Evolutionary conservation across 1,140 invertebrate genomes (phyloP), one percentile per base, ranked within the genome.

Genomic region (Drosophila asahinai): DNA sequence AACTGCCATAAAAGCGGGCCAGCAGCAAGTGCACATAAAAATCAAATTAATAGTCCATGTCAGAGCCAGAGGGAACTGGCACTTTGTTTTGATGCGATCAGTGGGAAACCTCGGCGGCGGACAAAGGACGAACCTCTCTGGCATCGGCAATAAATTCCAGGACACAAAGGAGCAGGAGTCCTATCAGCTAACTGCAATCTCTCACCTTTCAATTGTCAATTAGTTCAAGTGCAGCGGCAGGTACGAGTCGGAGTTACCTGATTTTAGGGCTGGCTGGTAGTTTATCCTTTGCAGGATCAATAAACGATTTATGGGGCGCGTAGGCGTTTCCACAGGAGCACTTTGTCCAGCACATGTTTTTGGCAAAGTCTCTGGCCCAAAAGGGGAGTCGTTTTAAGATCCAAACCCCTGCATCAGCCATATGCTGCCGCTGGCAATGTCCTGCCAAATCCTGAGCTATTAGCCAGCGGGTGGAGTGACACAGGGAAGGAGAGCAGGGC

Each of bases 171-270:
- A 38, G 66, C 51, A 68, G 27, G 27, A 27, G 55, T 86, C 65
- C 89, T 89, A 89, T 89, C 86, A 71, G 78, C 47, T 70, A 80
- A 86, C 83, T 90, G 86, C 86, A 71, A 89, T 89, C 86, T 90
- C 84, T 86, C 86, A 89, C 86, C 86, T 89, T 91, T 89, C 86
- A 89, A 65, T 82, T 80, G 86, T 89, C 86, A 89, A 89, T 89
- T 89, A 89, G 86, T 89, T 89, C 86, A 89, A 89, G 86, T 86
- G 86, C 81, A 67, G 15, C 42, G 25, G 57, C 74, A 77, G 74
- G 72, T 45, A 63, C 19, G 36, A 57, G 27, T 25, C 38, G 4
- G 57, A 43, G 27, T n/a, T 19, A n/a, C 40, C 48, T 45, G 70
- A 58, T 63, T 47, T 27, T 2, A 6, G n/a, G 58, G 11, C n/a